Percentiles rank a stretch among this genome's conserved stretches.
Conservation (phyloP, 1,140 invertebrate species). For the Venturia canescens region DNA sequence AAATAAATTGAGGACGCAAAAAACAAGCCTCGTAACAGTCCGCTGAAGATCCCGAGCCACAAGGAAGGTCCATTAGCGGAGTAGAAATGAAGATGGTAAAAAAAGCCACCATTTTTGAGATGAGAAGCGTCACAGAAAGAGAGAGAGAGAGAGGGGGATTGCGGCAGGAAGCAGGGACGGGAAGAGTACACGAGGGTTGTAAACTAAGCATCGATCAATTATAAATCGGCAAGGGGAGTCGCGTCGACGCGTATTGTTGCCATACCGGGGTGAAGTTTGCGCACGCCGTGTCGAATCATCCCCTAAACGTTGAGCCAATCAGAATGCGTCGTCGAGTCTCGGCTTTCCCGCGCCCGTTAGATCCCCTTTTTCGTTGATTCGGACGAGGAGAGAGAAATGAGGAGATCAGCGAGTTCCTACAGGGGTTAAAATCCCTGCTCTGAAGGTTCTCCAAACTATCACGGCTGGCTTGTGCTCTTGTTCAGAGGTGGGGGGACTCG, state of each 20-base stretch:
- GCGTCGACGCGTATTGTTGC: constrained; percentile 6
- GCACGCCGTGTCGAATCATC: constrained; percentile 40
- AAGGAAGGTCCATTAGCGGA: not conserved
- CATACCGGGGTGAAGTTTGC: not conserved
- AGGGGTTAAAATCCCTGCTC: constrained; percentile 22
- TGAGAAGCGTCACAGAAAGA: not conserved
- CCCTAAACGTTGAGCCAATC: constrained; percentile 54
- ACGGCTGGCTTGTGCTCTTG: constrained; percentile 10
- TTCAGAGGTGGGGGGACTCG: constrained; percentile 27
- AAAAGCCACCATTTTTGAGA: not conserved
- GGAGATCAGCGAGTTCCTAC: constrained; percentile 18
- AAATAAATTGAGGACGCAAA: too few relatives aligned
- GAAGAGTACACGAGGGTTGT: not conserved
- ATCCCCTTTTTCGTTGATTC: constrained; percentile 8
- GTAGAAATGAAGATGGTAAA: not conserved
- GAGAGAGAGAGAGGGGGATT: not conserved
- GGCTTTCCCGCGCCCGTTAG: constrained; percentile 13
- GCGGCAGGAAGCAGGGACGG: not conserved
- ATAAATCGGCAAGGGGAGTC: constrained; percentile 30
- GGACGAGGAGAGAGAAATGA: not conserved
- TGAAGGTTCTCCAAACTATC: not conserved
- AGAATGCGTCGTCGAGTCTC: constrained; percentile 27
- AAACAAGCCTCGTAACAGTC: not conserved
- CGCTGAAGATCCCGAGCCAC: not conserved
- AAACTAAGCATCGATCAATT: constrained; percentile 35